Evolutionary conservation across 2,797 vertebrate genomes (phyloP).

Genomic region (Megaceryle alcyon): DNA sequence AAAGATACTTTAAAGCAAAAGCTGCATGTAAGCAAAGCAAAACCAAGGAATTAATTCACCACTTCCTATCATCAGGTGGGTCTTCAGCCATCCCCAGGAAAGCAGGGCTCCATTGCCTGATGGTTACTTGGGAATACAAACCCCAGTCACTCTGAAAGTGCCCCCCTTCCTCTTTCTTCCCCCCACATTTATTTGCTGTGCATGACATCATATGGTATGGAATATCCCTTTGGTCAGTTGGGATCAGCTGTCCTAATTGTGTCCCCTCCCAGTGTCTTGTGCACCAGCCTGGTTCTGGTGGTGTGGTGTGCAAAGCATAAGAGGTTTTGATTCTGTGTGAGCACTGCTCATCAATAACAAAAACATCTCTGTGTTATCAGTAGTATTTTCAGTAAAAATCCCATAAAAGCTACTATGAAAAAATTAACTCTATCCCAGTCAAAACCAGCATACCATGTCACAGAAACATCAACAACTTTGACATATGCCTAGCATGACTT

Average conservation of each 20-base stretch:
- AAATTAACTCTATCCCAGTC: background rate
- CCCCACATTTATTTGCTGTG: background rate
- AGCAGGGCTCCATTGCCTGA: background rate
- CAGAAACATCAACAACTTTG: background rate
- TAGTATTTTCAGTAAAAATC: background rate
- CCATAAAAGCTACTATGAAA: background rate
- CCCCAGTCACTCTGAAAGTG: fast-evolving
- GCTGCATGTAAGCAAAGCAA: background rate
- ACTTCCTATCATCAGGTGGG: background rate
- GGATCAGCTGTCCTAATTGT: background rate
- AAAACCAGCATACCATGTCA: background rate
- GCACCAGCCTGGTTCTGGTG: background rate
- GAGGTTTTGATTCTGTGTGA: background rate
- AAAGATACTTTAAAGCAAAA: background rate
- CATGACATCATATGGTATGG: background rate
- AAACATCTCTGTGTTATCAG: background rate
- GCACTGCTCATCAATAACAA: background rate
- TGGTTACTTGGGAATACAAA: background rate
- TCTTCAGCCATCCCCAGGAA: background rate
- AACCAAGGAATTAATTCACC: background rate
- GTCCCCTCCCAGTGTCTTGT: background rate
- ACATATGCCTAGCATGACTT: background rate
- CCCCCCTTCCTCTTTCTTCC: background rate
- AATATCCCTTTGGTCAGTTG: background rate
- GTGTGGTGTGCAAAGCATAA: background rate